A percentile compares a stretch with the other conserved stretches of the same genome.
Conservation (phyloP, 2,113 vertebrate genomes). For the Podiceps cristatus region DNA sequence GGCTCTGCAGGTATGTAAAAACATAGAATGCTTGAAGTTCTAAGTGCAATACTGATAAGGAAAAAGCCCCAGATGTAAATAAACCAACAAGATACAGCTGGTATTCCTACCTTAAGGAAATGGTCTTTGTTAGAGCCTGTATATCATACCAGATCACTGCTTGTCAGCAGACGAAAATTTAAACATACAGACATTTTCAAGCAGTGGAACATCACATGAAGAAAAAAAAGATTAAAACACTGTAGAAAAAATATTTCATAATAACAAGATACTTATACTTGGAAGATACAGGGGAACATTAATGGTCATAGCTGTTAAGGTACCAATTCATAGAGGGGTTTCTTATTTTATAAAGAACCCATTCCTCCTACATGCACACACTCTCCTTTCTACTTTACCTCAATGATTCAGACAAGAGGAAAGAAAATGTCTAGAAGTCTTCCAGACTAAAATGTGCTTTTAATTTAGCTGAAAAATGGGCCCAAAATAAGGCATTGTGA, state of each 20-base stretch:
- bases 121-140: not conserved
- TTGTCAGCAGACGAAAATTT: not conserved
- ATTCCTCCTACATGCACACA: not conserved
- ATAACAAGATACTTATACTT: not conserved
- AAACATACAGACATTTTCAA: not conserved
- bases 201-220: not conserved
- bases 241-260: not conserved
- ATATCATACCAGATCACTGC: not conserved
- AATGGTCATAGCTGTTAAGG: not conserved
- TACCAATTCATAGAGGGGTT: not conserved
- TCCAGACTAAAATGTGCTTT: not conserved
- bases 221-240: not conserved
- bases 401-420: not conserved
- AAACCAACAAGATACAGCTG: not conserved
- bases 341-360: not conserved
- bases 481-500: not conserved
- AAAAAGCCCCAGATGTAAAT: not conserved
- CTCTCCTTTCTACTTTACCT: not conserved
- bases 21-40: not conserved
- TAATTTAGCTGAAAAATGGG: not conserved
- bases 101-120: not conserved
- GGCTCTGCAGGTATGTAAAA: not conserved
- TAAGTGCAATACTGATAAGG: not conserved
- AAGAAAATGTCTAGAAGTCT: not conserved
- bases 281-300: not conserved